These are phyloP conservation scores for Drosophila bunnanda DNA, from an alignment of 2,888 invertebrate genomes.

Conservation along the genomic window DNA sequence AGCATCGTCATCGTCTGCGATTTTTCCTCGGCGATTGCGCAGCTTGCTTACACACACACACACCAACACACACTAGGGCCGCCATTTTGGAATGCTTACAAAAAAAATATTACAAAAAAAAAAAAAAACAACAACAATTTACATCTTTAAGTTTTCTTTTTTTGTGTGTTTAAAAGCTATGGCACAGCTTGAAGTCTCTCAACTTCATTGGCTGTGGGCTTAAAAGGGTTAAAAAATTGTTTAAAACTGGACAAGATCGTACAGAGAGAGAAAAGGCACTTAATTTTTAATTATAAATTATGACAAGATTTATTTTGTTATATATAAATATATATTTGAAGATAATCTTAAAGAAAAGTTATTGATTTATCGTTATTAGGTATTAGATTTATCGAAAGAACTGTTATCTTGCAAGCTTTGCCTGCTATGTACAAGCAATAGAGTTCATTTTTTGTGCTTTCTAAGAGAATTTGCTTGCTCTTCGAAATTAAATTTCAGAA, in stretches of 20 bases:
- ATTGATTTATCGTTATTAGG: too few relatives aligned
- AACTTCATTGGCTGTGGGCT: conserved; percentile 51
- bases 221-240: conserved; percentile 2
- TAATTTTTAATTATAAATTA: neutral
- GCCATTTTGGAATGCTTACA: conserved; percentile 40
- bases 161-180: neutral
- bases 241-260: conserved; percentile 5
- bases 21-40: conserved; percentile 63
- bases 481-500: too few relatives aligned
- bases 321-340: neutral
- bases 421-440: neutral
- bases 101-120: conserved; percentile 11
- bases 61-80: conserved; percentile 2
- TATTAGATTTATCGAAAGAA: too few relatives aligned
- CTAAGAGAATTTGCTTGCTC: too few relatives aligned
- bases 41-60: conserved; percentile 43
- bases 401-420: neutral
- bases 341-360: neutral
- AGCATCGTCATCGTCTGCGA: conserved; percentile 54
- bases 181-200: conserved; percentile 59
- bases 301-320: neutral
- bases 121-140: conserved; percentile 1
- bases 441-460: neutral
- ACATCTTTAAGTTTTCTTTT: conserved; percentile 19
- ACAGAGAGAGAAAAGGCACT: neutral